These are phyloP conservation scores for Enoplosus armatus DNA, from an alignment of 2,797 vertebrate genomes.

Conservation along the genomic window DNA sequence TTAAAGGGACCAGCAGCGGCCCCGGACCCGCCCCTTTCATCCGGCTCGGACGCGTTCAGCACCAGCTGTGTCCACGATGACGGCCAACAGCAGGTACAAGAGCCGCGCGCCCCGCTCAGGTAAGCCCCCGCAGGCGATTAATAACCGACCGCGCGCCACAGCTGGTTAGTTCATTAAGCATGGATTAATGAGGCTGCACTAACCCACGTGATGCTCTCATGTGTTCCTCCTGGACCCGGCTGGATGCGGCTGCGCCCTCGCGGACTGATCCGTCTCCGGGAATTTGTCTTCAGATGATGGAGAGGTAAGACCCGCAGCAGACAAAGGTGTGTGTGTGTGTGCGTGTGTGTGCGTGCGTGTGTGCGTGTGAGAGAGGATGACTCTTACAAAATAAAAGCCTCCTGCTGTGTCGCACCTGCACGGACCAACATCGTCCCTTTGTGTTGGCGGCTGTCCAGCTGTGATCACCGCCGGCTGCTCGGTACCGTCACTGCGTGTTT, in stretches of 20 bases:
- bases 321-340: constrained; percentile 12
- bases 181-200: not conserved
- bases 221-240: not conserved
- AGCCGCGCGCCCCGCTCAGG: constrained; percentile 90
- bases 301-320: constrained; percentile 66
- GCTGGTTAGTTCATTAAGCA: not conserved
- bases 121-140: constrained; percentile 72
- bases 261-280: constrained; percentile 37
- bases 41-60: constrained; percentile 6
- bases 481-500: not conserved
- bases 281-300: constrained; percentile 72
- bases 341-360: not conserved
- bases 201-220: not conserved
- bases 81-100: constrained; percentile 88
- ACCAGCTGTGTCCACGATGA: constrained; percentile 79
- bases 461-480: too few species aligned
- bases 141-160: not conserved
- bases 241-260: constrained; percentile 5
- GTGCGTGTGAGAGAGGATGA: not conserved
- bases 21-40: constrained; percentile 22
- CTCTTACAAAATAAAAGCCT: constrained; percentile 19
- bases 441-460: not conserved
- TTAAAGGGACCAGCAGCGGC: not conserved
- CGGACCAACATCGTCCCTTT: not conserved
- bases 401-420: constrained; percentile 3